Conservation (phyloP, 2,888 invertebrate genomes). For the Prenolepis imparis region DNA sequence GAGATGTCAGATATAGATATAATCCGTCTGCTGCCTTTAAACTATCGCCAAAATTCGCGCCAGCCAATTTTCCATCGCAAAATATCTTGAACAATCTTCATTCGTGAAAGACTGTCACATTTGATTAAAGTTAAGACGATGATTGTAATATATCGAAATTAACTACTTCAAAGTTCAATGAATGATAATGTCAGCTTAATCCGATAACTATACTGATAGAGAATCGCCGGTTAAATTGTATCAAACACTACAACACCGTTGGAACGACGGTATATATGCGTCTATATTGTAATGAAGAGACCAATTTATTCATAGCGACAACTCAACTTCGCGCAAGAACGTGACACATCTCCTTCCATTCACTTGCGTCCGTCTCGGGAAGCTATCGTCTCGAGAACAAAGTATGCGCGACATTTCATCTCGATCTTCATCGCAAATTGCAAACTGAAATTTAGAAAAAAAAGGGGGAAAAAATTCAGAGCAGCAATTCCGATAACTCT, state of each 20-base stretch:
- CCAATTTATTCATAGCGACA: slow-evolving; percentile 20
- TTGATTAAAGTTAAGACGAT: neutral
- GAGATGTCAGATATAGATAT: neutral
- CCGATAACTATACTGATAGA: neutral
- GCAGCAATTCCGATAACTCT: slow-evolving; percentile 10
- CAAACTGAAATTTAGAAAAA: neutral
- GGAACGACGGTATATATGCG: neutral
- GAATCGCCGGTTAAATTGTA: neutral
- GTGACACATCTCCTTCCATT: neutral
- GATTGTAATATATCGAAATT: neutral
- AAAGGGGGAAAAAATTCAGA: neutral
- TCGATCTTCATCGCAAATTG: slow-evolving; percentile 18
- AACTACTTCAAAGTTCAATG: neutral
- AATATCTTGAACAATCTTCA: neutral
- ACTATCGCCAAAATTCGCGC: neutral
- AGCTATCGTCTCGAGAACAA: neutral
- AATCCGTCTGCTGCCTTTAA: neutral
- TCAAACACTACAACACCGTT: neutral
- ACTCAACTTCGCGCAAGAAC: slow-evolving; percentile 14
- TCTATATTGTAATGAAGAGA: slow-evolving; percentile 21
- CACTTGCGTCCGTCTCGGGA: neutral
- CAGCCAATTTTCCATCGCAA: neutral
- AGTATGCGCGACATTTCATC: slow-evolving; percentile 6
- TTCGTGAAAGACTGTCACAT: neutral
- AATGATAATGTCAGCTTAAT: neutral